Evolutionary conservation across 92 coral and sea anemone species (phyloP), one percentile per base, ranked within the genome.

Genomic region (Zoanthus sociatus): DNA sequence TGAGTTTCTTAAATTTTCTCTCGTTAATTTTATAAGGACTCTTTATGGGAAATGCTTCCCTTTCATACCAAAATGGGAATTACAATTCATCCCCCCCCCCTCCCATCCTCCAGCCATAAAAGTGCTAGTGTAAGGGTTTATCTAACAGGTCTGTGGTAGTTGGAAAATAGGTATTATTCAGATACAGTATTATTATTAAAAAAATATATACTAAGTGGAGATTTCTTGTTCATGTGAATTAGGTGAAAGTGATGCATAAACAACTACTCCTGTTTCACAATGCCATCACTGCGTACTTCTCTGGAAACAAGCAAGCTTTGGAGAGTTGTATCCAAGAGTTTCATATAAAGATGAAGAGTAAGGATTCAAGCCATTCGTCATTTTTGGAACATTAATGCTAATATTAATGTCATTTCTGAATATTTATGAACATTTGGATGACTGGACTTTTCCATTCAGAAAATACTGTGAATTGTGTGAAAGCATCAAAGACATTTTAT

Each of bases 241-340:
- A 97, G 99, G 98, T 97, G 54, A 97, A 97, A 77, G 99, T 97
- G 48, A 93, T 97, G 99, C 99, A 97, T 63, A 97, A 96, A 82
- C 98, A 97, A 82, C 93, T 97, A 51, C 87, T 93, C 32, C 91
- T 97, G 71, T 97, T 97, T 86, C 98, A 97, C 76, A 97, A 97
- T 91, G 99, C 99, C 68, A 95, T 94, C 26, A 89, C 94, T 45
- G 99, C 99, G 30, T 97, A 97, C 93, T 97, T 97, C 92, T 91
- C 99, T 66, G 98, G 99, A 6, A 97, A 97, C 92, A 97, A 95
- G 84, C 96, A 95, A 78, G 99, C 94, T 37, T 78, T 97, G 86
- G 99, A 97, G 63, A 92, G 82, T 82, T 93, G 98, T 71, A 84
- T 97, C 75, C 96, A 94, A 78, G 98, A 97, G 89, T 97, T 97